Conservation (phyloP, 2,113 vertebrate genomes). For the rabbit (Oryctolagus cuniculus) region DNA sequence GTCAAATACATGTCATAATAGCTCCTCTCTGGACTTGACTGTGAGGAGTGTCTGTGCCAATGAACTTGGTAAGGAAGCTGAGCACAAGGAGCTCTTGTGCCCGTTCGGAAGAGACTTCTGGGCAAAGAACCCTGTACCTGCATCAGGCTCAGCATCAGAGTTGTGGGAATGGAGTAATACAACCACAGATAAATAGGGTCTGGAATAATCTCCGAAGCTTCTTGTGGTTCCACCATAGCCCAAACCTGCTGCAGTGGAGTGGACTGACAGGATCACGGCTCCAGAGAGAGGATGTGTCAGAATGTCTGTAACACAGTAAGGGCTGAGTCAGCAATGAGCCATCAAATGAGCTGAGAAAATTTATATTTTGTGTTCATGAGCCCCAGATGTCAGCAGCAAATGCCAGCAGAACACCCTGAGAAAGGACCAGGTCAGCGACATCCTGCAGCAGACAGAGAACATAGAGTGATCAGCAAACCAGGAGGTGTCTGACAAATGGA, state of each 20-base stretch:
- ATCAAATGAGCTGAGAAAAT: not conserved
- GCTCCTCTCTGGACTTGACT: not conserved
- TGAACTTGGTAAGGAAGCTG: not conserved
- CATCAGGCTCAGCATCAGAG: too few species aligned
- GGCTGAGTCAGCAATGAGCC: not conserved
- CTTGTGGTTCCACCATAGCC: not conserved
- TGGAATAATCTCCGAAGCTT: not conserved
- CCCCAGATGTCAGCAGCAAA: constrained; percentile 4
- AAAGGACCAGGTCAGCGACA: not conserved
- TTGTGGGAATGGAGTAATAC: not conserved
- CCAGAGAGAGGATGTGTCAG: not conserved
- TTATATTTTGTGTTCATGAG: not conserved
- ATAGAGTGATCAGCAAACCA: not conserved
- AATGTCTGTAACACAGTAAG: not conserved
- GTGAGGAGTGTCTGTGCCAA: not conserved
- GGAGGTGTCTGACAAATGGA: not conserved
- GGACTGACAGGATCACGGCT: not conserved
- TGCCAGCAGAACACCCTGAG: not conserved
- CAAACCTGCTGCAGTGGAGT: not conserved
- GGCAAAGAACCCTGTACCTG: not conserved
- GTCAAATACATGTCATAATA: not conserved
- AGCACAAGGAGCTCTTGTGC: not conserved
- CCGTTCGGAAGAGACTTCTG: not conserved
- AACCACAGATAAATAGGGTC: not conserved
- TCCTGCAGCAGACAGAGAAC: not conserved